Conservation (phyloP, 2,888 invertebrate species). For the Eupithecia dodoneata region DNA sequence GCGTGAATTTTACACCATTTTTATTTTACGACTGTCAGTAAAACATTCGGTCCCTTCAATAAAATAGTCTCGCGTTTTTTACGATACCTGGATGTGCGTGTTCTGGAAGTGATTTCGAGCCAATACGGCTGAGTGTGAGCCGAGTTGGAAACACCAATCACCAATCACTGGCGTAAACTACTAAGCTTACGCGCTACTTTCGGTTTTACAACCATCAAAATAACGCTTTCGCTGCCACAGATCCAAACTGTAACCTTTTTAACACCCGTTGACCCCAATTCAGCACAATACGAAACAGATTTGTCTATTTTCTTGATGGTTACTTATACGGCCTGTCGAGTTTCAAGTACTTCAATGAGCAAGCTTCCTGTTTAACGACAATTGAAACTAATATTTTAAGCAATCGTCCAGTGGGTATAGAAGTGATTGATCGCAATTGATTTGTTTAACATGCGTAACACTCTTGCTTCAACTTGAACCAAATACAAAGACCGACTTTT, state of each 20-base stretch:
- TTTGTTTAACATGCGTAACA: slow-evolving; percentile 19
- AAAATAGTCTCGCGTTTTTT: slow-evolving; percentile 75
- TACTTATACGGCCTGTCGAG: slow-evolving; percentile 41
- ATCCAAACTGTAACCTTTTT: slow-evolving; percentile 21
- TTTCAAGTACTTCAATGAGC: slow-evolving; percentile 47
- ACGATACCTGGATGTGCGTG: slow-evolving; percentile 69
- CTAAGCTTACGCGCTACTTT: slow-evolving; percentile 40
- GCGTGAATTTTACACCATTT: slow-evolving; percentile 77
- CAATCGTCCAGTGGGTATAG: slow-evolving; percentile 17
- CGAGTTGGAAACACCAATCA: slow-evolving; percentile 46
- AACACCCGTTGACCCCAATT: slow-evolving; percentile 30
- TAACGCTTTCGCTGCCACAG: slow-evolving; percentile 28
- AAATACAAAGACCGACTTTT: background rate
- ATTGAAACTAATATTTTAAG: slow-evolving; percentile 43
- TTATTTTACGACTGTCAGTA: slow-evolving; percentile 77
- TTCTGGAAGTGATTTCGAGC: slow-evolving; percentile 70
- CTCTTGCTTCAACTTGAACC: background rate
- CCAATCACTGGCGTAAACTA: slow-evolving; percentile 44
- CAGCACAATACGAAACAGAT: slow-evolving; percentile 40
- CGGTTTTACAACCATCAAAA: slow-evolving; percentile 37
- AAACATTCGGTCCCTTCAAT: slow-evolving; percentile 74
- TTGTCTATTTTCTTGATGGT: slow-evolving; percentile 35
- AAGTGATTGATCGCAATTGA: slow-evolving; percentile 28
- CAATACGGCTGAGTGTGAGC: slow-evolving; percentile 50
- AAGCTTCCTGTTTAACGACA: slow-evolving; percentile 55